phyloP scores from a whole-genome alignment of 2,797 vertebrate genomes.

The Cirrhinus molitorella region DNA sequence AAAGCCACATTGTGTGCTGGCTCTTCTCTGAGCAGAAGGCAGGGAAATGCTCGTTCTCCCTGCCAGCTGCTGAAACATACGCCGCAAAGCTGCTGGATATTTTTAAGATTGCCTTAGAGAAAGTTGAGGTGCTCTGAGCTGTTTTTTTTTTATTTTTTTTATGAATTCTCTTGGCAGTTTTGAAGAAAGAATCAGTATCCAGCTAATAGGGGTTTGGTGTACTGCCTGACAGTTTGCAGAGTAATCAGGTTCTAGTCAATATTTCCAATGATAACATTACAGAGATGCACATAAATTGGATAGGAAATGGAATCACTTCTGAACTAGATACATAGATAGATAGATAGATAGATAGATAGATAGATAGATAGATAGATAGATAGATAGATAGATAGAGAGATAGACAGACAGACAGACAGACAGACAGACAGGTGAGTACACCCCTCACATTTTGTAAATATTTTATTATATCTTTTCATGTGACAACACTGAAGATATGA shows the following conservation, averaged over 20 bases:
- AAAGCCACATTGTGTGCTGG: slow-evolving; percentile 26
- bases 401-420: neutral
- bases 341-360: neutral
- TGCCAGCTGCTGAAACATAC: slow-evolving; percentile 44
- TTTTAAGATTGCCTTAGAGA: slow-evolving; percentile 46
- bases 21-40: slow-evolving; percentile 36
- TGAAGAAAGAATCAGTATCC: slow-evolving; percentile 33
- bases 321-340: too few relatives aligned
- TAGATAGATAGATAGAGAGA: accelerated
- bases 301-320: accelerated
- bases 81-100: slow-evolving; percentile 42
- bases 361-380: neutral
- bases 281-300: neutral
- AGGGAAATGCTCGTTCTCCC: slow-evolving; percentile 9
- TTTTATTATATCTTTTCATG: too few relatives aligned
- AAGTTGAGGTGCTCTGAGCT: slow-evolving; percentile 26
- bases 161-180: slow-evolving; percentile 24
- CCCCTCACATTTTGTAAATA: too few relatives aligned
- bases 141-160: neutral
- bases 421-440: too few relatives aligned
- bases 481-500: too few relatives aligned
- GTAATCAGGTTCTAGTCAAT: slow-evolving; percentile 21
- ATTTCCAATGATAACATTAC: neutral
- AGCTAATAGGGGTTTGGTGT: slow-evolving; percentile 29
- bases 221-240: slow-evolving; percentile 26